Percentiles rank a stretch among this genome's conserved stretches.
phyloP scores from a whole-genome alignment of 2,797 vertebrate species.

The Philypnodon macrostomus region DNA sequence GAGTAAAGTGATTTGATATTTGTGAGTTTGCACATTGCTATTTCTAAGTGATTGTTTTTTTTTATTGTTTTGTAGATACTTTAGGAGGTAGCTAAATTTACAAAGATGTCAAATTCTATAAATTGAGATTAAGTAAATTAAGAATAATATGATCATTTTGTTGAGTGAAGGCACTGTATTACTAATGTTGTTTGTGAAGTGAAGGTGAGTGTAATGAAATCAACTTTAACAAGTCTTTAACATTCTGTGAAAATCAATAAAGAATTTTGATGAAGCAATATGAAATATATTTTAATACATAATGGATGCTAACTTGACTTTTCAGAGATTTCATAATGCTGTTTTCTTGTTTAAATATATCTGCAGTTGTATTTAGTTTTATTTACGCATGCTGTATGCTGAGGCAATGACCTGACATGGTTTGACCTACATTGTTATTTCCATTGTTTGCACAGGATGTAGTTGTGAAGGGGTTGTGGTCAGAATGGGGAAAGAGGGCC shows the following conservation, averaged over 20 bases:
- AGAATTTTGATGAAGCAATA: background rate
- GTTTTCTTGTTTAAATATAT: too few species aligned
- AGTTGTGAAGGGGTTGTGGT: too few species aligned
- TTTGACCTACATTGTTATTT: too few species aligned
- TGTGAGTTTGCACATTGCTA: conserved; percentile 1
- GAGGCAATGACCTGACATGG: too few species aligned
- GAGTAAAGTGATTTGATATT: conserved; percentile 20
- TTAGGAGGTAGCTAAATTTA: background rate
- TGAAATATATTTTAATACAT: too few species aligned
- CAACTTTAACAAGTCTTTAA: conserved; percentile 21
- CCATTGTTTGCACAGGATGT: too few species aligned
- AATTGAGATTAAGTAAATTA: background rate
- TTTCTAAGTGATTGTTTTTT: background rate
- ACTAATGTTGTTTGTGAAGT: conserved; percentile 29
- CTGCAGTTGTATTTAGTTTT: too few species aligned
- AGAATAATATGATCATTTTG: background rate
- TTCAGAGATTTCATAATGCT: too few species aligned
- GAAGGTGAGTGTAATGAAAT: conserved; percentile 22
- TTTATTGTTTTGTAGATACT: conserved; percentile 3
- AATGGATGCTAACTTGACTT: too few species aligned
- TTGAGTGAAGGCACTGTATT: background rate
- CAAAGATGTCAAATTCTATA: background rate
- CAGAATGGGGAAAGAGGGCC: too few species aligned
- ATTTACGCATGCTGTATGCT: too few species aligned
- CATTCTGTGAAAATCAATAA: conserved; percentile 1